Conservation (phyloP, 2,113 vertebrate species). For the Oceanodroma tethys region DNA sequence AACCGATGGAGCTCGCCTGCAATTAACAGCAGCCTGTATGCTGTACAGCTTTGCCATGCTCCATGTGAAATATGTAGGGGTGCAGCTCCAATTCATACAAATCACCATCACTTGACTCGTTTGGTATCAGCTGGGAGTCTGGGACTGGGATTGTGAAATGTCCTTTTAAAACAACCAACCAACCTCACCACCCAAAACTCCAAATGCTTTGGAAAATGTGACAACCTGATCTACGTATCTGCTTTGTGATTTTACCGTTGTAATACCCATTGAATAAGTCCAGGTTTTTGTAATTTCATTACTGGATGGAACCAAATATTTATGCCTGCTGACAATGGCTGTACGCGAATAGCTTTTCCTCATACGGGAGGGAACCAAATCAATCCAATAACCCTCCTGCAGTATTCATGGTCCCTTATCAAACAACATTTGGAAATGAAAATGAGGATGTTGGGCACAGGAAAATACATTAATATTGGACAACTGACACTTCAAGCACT, state of each 20-base stretch:
- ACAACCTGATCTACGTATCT: background rate
- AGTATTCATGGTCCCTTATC: background rate
- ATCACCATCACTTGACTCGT: background rate
- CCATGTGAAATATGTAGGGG: background rate
- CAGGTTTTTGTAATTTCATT: background rate
- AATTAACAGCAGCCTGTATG: background rate
- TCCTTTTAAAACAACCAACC: background rate
- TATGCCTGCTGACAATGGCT: background rate
- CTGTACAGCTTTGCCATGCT: background rate
- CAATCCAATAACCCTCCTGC: background rate
- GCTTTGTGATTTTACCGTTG: background rate
- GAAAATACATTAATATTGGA: background rate
- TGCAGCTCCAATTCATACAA: background rate
- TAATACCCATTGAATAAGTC: background rate
- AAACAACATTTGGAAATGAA: background rate
- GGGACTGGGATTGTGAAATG: background rate
- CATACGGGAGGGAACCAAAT: background rate
- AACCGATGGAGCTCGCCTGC: accelerated
- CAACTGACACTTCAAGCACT: background rate
- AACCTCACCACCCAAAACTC: background rate
- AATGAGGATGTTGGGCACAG: background rate
- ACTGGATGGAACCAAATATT: background rate
- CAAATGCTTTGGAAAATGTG: background rate
- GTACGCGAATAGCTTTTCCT: background rate
- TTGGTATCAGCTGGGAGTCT: background rate